Base-by-base conservation (phyloP, 2,113 vertebrate genomes). In the Setophaga coronata region DNA sequence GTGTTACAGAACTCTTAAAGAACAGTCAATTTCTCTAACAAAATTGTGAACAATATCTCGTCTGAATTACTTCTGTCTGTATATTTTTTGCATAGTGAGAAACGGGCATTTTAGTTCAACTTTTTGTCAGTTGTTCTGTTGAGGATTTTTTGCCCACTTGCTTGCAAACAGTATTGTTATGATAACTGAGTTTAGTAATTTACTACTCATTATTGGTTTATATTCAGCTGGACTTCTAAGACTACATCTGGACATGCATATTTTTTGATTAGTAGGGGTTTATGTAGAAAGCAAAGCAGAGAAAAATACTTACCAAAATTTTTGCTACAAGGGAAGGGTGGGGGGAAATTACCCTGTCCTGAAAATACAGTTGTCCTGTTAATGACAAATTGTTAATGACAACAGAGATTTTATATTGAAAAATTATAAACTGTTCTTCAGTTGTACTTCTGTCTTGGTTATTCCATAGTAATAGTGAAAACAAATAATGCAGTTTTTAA, bases 21-120 rank as follows among this genome's bases (percentile, higher is more conserved):
- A 97, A 20, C 47, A 96, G 64, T 40, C 70, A 57, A 3, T 71
- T 77, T 65, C 77, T 94, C 57, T 70, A 86, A 82, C 47, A 85
- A 95, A 97, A 89, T 93, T 42, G 33, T 85, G 73, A 90, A 90
- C 87, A 95, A 71, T 79, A 76, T 23, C 66, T 50, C 50, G 3
- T 89, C 96, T 94, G 93, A 93, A 96, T 90, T 88, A 92, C 47
- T 69, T 95, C 87, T 94, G 53, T 28, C 82, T 47, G 24, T 93
- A 24, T 93, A 61, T 78, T 90, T 98, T 58, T 97, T 90, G 28
- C 58, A 62, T 64, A 91, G 38, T 57, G 74, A 70, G 34, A 70
- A 70, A 38, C 71, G 53, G 34, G 17, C 47, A 24, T 84, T 91
- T 93, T 91, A 20, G 42, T 69, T 89, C 58, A 71, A 57, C 45